These are phyloP conservation scores for Eurystomus glaucurus DNA, from an alignment of 2,797 vertebrate genomes.

Conservation along the genomic window DNA sequence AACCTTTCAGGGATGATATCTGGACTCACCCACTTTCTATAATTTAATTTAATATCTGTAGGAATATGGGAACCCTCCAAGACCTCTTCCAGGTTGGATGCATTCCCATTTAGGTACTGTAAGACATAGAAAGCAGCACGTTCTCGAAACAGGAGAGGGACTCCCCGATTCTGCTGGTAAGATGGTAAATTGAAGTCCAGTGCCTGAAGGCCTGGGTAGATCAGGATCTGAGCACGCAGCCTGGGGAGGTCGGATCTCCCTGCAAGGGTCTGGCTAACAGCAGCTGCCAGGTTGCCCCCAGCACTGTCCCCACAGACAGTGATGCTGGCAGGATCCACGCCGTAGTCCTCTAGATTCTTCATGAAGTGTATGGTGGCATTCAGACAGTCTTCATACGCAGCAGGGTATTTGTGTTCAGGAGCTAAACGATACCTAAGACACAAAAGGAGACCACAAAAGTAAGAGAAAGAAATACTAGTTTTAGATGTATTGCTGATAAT, in stretches of 20 bases:
- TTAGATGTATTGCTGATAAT: background rate
- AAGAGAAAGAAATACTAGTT: rapidly evolving
- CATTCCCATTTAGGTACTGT: conserved; percentile 82
- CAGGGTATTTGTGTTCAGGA: conserved; percentile 86
- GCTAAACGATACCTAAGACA: conserved; percentile 84
- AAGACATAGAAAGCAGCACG: conserved; percentile 78
- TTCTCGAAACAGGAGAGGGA: conserved; percentile 83
- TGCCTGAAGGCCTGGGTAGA: conserved; percentile 88
- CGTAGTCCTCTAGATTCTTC: conserved; percentile 79
- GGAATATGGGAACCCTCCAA: conserved; percentile 85
- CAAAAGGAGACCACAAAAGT: rapidly evolving
- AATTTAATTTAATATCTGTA: conserved; percentile 79
- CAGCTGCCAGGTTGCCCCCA: conserved; percentile 85
- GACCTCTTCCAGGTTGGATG: conserved; percentile 75
- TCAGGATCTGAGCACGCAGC: conserved; percentile 88
- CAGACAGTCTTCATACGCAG: conserved; percentile 83
- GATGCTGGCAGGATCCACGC: conserved; percentile 83
- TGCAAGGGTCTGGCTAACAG: conserved; percentile 83
- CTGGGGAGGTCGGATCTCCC: conserved; percentile 79
- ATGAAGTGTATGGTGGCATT: conserved; percentile 86
- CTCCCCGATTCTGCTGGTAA: conserved; percentile 86
- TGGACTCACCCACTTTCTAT: conserved; percentile 84
- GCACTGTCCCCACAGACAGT: conserved; percentile 88
- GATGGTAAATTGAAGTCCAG: conserved; percentile 91
- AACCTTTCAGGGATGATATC: conserved; percentile 85